Conservation (phyloP, 2,888 invertebrate species). For the Plebejus anna region DNA sequence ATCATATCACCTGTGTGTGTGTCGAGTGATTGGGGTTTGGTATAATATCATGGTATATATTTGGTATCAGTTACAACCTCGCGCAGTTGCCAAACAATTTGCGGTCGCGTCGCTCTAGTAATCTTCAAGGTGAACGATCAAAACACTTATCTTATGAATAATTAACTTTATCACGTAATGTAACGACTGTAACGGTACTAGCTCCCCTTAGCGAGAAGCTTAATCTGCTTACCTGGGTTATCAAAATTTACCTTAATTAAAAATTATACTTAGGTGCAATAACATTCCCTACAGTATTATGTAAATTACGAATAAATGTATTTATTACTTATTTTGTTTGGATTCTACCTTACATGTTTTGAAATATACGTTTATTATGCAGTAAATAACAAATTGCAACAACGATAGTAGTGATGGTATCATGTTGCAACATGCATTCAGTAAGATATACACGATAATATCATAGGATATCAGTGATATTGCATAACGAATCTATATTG, state of each 20-base stretch:
- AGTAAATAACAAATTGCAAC: neutral
- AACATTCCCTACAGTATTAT: too few species aligned
- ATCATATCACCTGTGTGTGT: neutral
- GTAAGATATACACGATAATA: neutral
- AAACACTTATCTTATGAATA: constrained; percentile 35
- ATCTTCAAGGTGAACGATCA: constrained; percentile 59
- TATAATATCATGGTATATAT: neutral
- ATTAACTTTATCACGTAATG: neutral
- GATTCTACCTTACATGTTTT: neutral
- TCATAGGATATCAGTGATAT: neutral
- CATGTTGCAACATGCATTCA: neutral
- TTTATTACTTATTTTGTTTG: too few species aligned
- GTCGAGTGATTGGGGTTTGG: neutral
- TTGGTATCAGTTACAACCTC: constrained; percentile 42
- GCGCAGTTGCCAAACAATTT: constrained; percentile 63
- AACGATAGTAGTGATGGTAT: neutral
- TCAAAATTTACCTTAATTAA: neutral
- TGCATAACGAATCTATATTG: neutral
- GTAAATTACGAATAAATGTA: too few species aligned
- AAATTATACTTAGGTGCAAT: too few species aligned
- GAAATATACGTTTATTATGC: neutral
- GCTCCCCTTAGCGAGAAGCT: neutral
- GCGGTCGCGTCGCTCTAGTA: constrained; percentile 69
- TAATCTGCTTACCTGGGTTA: neutral
- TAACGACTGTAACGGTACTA: neutral